Evolutionary conservation across 2,888 invertebrate species (phyloP).

Genomic region (Diploptera punctata): DNA sequence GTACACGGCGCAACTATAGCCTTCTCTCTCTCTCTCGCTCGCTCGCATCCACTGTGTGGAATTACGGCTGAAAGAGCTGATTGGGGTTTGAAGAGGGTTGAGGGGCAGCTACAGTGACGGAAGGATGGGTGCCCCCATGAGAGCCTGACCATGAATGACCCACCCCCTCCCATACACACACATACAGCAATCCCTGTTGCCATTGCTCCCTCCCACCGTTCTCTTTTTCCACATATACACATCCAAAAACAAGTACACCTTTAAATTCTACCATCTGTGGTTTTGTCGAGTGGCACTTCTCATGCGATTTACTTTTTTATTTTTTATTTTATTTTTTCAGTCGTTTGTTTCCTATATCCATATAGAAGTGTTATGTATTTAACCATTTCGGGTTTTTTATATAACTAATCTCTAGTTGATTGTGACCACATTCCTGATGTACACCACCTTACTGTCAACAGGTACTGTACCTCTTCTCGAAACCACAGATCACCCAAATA

Average conservation of each 20-base stretch:
- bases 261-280: constrained; percentile 28
- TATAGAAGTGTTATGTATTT: constrained; percentile 10
- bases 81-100: constrained; percentile 42
- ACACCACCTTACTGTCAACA: neutral
- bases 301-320: neutral
- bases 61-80: constrained; percentile 43
- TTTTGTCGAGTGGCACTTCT: constrained; percentile 17
- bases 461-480: neutral
- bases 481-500: too few relatives aligned
- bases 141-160: constrained; percentile 41
- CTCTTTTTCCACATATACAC: constrained; percentile 20
- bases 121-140: constrained; percentile 34
- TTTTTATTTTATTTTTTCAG: neutral
- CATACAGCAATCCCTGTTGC: constrained; percentile 25
- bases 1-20: constrained; percentile 36
- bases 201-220: neutral
- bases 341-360: constrained; percentile 1
- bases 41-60: constrained; percentile 32
- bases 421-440: neutral
- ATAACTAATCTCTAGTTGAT: neutral
- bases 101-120: constrained; percentile 36
- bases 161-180: constrained; percentile 24
- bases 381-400: neutral
- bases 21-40: neutral
- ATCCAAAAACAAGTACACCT: constrained; percentile 31